Base-by-base conservation (phyloP, 2,888 invertebrate genomes). In the Nemoura dubitans region DNA sequence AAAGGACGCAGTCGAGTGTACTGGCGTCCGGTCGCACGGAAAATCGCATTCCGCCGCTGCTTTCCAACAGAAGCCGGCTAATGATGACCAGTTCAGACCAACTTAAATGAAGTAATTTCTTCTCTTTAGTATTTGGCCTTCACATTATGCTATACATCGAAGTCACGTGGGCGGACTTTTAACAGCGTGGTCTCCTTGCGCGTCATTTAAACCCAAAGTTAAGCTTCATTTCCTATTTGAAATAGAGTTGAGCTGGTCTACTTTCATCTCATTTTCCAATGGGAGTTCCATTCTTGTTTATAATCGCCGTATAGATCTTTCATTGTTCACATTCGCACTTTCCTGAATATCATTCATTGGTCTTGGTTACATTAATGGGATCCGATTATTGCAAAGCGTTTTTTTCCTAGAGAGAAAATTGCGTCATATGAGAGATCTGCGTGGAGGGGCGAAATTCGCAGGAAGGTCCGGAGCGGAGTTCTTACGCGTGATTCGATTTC, bases 21-120 rank as follows among this genome's bases (percentile, higher is more conserved):
- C 76, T 5, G 76, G 29, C 26, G 14, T 84, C 76, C 84, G 84
- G 76, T 59, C 84, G 43, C 76, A 84, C 84, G 84, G 84, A 84
- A 84, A 84, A 84, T 84, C 84, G 84, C 76, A 84, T 84, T 84
- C 84, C 84, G 59, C 84, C 84, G 76, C 59, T 59, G 84, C 25
- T 42, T 83, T 83, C 59, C 21, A 83, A 16, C 29, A 76, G 26
- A 84, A 84, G 59, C 83, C 25, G 43, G 83, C 84, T 84, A 84
- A 84, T 84, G 84, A 84, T 84, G 84, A 16, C 84, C 84, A 84
- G 84, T 84, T 84, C 76, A 81, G 42, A 84, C 27, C 84, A 84
- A 84, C 84, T 84, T 59, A 28, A 59, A 84, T 84, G 76, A 84
- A 76, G 76, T 29, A 84, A 84, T 84, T 83, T 84, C 84, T 42